A percentile compares a stretch with the other conserved stretches of the same genome.
These are phyloP conservation scores for Pseudotriccus pelzelni DNA, from an alignment of 2,797 vertebrate species.

Conservation along the genomic window DNA sequence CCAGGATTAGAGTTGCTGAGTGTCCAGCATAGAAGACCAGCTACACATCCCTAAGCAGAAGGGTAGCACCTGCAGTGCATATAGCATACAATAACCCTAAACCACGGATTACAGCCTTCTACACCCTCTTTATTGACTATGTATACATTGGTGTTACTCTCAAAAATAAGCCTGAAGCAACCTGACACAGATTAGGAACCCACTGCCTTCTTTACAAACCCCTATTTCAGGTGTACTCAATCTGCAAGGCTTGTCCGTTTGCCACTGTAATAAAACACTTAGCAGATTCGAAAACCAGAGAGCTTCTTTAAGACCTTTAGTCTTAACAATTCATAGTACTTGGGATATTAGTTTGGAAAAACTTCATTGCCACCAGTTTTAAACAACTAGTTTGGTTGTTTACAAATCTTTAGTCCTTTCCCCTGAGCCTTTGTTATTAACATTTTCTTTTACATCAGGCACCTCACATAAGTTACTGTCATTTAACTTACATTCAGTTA, in stretches of 20 bases:
- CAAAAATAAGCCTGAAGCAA: neutral
- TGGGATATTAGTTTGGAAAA: neutral
- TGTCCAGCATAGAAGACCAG: neutral
- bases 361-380: neutral
- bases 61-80: neutral
- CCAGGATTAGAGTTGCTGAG: neutral
- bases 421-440: neutral
- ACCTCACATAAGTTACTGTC: neutral
- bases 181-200: neutral
- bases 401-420: neutral
- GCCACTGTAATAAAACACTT: neutral
- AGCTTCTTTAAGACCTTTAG: neutral
- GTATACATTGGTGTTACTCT: neutral
- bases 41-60: neutral
- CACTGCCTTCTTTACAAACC: neutral
- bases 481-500: neutral
- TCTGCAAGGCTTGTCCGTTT: neutral
- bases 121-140: accelerated
- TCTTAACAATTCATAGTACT: neutral
- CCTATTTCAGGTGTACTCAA: neutral
- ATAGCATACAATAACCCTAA: neutral
- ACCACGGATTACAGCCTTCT: neutral
- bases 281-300: neutral
- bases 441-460: neutral
- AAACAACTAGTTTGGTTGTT: neutral